Conservation (phyloP, 1,140 invertebrate genomes). For the Drosophila hydei region DNA sequence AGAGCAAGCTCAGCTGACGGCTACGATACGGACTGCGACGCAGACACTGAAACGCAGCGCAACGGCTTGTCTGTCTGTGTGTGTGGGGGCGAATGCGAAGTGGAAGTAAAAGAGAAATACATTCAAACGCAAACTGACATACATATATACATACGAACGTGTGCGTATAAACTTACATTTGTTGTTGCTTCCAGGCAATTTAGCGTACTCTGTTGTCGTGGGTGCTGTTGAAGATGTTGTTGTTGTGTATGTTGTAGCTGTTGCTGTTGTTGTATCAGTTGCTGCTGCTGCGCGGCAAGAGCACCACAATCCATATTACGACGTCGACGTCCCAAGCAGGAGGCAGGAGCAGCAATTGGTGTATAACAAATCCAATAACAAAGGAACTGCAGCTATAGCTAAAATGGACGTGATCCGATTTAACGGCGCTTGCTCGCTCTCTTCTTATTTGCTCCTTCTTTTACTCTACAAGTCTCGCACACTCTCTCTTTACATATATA, state of each 20-base stretch:
- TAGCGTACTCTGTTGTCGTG: slow-evolving; percentile 55
- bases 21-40: slow-evolving; percentile 12
- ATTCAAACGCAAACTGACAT: slow-evolving; percentile 19
- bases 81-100: slow-evolving; percentile 72
- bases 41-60: slow-evolving; percentile 34
- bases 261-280: slow-evolving; percentile 50
- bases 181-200: slow-evolving; percentile 77
- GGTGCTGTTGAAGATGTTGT: slow-evolving; percentile 50
- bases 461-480: slow-evolving; percentile 6
- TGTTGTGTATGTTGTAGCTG: slow-evolving; percentile 48
- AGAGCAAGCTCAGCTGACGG: slow-evolving; percentile 28
- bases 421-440: slow-evolving; percentile 17
- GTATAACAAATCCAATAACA: slow-evolving; percentile 42
- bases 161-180: slow-evolving; percentile 70
- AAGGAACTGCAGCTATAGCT: slow-evolving; percentile 45
- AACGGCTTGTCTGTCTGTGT: slow-evolving; percentile 16
- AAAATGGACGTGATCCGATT: slow-evolving; percentile 46
- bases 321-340: slow-evolving; percentile 35
- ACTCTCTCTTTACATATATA: slow-evolving; percentile 16
- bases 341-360: slow-evolving; percentile 34
- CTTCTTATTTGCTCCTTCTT: not conserved
- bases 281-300: slow-evolving; percentile 73
- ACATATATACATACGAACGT: slow-evolving; percentile 18
- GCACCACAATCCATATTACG: slow-evolving; percentile 79
- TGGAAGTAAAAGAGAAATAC: slow-evolving; percentile 61